Percentiles rank a stretch among this genome's conserved stretches.
Evolutionary conservation across 2,888 invertebrate genomes (phyloP).

Genomic region (Leistus spinibarbis): DNA sequence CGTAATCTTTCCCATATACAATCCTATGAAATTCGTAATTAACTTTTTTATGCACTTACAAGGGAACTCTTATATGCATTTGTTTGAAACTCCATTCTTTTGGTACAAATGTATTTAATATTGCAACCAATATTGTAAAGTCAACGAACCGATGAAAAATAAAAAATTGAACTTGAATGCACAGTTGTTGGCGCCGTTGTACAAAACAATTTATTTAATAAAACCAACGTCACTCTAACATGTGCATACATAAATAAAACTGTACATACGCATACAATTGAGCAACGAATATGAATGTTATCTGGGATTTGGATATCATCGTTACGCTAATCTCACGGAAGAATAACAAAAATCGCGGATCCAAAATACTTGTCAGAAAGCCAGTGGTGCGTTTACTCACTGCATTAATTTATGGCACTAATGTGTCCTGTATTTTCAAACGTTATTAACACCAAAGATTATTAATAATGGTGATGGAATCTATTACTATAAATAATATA

Average conservation of each 20-base stretch:
- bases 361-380: conserved; percentile 22
- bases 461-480: conserved; percentile 16
- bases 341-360: neutral
- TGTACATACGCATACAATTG: neutral
- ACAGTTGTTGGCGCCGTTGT: neutral
- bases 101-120: too few species aligned
- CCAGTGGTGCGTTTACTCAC: conserved; percentile 21
- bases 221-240: neutral
- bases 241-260: neutral
- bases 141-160: neutral
- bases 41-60: too few species aligned
- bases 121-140: neutral
- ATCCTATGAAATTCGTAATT: too few species aligned
- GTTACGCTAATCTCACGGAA: neutral
- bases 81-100: too few species aligned
- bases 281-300: neutral
- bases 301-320: neutral
- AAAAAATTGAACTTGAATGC: neutral
- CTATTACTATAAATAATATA: conserved; percentile 25
- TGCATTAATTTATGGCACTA: conserved; percentile 17
- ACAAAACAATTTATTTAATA: neutral
- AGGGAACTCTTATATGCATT: too few species aligned
- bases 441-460: conserved; percentile 26
- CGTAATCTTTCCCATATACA: too few species aligned
- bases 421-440: conserved; percentile 16